A percentile compares a stretch with the other conserved stretches of the same genome.
Evolutionary conservation across 2,113 vertebrate genomes (phyloP).

Genomic region (Ictalurus furcatus): DNA sequence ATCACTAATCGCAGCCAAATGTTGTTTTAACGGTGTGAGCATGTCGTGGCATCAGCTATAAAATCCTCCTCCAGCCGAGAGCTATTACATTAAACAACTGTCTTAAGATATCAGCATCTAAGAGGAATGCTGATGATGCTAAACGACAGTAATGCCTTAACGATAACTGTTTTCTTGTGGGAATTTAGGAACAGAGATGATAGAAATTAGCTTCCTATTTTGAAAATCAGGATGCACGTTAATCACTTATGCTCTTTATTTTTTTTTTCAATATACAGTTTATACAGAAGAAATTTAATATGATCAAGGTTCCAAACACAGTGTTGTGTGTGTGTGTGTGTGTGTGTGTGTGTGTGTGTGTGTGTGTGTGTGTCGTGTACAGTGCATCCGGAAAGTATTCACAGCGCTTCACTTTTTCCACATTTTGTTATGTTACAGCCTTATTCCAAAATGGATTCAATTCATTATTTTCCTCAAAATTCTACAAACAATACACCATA

Average conservation of each 20-base stretch:
- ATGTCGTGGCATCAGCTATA: conserved; percentile 54
- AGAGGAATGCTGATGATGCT: conserved; percentile 33
- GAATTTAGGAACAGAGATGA: background rate
- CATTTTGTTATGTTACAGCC: no score
- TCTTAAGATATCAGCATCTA: conserved; percentile 16
- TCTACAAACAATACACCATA: no score
- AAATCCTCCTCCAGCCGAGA: conserved; percentile 58
- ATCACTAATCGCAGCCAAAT: conserved; percentile 57
- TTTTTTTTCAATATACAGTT: background rate
- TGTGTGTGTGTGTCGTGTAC: no score
- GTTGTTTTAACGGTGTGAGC: conserved; percentile 53
- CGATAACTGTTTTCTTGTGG: background rate
- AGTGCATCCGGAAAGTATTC: no score
- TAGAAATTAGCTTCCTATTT: background rate
- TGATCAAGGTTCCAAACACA: background rate
- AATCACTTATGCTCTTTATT: background rate
- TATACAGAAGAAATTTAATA: background rate
- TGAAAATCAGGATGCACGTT: background rate
- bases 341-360: no score
- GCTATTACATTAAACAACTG: conserved; percentile 45
- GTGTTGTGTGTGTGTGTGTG: background rate
- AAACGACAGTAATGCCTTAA: background rate
- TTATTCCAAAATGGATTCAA: no score
- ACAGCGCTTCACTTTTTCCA: no score
- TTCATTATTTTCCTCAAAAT: no score